These are phyloP conservation scores for Drosophila parabipectinata DNA, from an alignment of 1,140 invertebrate genomes.

Conservation along the genomic window DNA sequence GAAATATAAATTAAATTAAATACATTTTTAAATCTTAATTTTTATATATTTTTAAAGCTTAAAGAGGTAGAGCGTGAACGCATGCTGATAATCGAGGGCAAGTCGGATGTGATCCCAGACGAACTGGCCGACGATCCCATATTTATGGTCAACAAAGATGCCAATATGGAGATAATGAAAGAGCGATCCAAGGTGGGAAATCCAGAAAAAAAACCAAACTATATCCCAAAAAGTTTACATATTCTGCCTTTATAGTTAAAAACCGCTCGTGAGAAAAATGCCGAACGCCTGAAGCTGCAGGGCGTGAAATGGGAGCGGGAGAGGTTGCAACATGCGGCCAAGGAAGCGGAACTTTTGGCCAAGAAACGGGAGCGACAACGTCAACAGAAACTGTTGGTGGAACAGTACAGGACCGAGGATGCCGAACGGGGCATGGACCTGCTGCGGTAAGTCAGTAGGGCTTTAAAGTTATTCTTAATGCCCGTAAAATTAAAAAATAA, in stretches of 20 bases:
- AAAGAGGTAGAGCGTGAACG: conserved; percentile 87
- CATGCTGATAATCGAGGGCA: conserved; percentile 86
- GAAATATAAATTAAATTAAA: too few relatives aligned
- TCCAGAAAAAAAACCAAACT: background rate
- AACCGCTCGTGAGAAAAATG: conserved; percentile 79
- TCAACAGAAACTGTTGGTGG: conserved; percentile 70
- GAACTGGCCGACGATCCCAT: conserved; percentile 87
- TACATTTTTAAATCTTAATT: background rate
- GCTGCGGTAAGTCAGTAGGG: conserved; percentile 62
- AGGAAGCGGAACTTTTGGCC: conserved; percentile 69
- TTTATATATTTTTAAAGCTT: conserved; percentile 75
- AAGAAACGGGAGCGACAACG: conserved; percentile 59
- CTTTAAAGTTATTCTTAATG: conserved; percentile 12
- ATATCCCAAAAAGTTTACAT: background rate
- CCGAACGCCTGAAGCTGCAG: conserved; percentile 73
- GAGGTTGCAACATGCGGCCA: conserved; percentile 68
- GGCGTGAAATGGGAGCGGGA: conserved; percentile 82
- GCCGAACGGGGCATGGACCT: conserved; percentile 75
- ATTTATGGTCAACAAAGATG: conserved; percentile 86
- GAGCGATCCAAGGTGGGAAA: conserved; percentile 84
- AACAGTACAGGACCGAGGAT: conserved; percentile 73
- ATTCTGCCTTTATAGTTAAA: conserved; percentile 57
- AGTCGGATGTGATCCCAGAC: conserved; percentile 86
- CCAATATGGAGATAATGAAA: conserved; percentile 85
- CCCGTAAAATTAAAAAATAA: conserved; percentile 29